Percentiles rank a stretch among this genome's conserved stretches.
These are phyloP conservation scores for Cochlearius cochlearius DNA, from an alignment of 2,113 vertebrate genomes.

Conservation along the genomic window DNA sequence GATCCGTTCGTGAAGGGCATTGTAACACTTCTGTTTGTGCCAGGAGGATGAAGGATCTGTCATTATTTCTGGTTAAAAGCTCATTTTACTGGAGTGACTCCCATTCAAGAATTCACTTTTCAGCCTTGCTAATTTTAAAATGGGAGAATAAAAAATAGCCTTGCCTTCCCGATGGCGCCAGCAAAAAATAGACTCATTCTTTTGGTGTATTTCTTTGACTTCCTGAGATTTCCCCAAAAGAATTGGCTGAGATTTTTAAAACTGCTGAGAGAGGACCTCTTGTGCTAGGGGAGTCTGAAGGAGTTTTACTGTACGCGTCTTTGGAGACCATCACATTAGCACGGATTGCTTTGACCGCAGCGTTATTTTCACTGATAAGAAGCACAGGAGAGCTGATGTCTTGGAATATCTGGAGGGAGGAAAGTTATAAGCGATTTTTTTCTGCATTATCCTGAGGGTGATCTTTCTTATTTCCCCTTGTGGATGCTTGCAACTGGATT, in stretches of 20 bases:
- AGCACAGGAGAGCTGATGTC: background rate
- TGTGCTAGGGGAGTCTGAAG: background rate
- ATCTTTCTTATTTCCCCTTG: background rate
- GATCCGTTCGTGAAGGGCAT: constrained; percentile 51
- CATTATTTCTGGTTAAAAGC: constrained; percentile 53
- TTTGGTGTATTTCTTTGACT: constrained; percentile 21
- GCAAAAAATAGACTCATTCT: constrained; percentile 19
- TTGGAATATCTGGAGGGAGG: background rate
- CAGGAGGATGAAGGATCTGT: constrained; percentile 46
- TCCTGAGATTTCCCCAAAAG: constrained; percentile 32
- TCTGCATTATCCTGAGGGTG: background rate
- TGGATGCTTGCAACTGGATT: background rate
- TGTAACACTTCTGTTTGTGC: constrained; percentile 43
- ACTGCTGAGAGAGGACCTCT: constrained; percentile 17
- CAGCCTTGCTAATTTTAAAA: constrained; percentile 59
- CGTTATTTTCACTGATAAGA: constrained; percentile 22
- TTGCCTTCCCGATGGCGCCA: background rate
- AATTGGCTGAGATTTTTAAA: constrained; percentile 29
- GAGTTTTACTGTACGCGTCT: background rate
- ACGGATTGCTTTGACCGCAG: background rate
- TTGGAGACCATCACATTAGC: background rate
- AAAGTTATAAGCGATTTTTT: background rate
- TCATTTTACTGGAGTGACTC: constrained; percentile 47
- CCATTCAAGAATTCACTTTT: constrained; percentile 56
- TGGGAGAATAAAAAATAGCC: constrained; percentile 12